phyloP scores from a whole-genome alignment of 2,113 vertebrate species.

The Pelusios castaneus region DNA sequence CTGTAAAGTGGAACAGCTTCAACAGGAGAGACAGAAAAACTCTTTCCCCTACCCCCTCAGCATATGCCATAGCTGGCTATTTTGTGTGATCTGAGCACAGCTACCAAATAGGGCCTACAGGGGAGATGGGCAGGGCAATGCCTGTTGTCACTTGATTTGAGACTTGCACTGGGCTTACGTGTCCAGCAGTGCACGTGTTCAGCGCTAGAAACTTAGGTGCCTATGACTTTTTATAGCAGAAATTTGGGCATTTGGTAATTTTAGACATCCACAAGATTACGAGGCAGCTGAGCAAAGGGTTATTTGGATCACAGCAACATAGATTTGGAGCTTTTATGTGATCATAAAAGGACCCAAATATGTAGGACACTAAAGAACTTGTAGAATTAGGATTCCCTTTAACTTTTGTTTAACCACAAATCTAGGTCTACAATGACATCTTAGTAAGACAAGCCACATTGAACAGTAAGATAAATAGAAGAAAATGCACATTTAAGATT shows the following conservation, averaged over 20 bases:
- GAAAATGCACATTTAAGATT: not conserved
- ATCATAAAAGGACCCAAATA: not conserved
- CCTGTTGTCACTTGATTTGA: not conserved
- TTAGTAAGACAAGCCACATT: not conserved
- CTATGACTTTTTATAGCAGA: not conserved
- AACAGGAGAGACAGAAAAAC: not conserved
- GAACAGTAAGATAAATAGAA: not conserved
- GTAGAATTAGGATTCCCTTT: not conserved
- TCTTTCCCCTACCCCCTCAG: not conserved
- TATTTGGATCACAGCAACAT: not conserved
- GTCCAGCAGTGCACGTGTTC: not conserved
- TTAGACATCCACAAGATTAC: not conserved
- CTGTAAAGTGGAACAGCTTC: not conserved
- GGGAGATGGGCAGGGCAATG: not conserved
- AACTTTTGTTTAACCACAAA: not conserved
- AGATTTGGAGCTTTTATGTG: not conserved
- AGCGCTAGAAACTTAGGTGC: not conserved
- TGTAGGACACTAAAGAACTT: not conserved
- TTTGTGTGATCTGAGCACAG: not conserved
- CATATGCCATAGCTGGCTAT: not conserved
- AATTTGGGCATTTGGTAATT: not conserved
- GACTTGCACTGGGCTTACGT: not conserved
- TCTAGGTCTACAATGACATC: not conserved
- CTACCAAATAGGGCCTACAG: not conserved
- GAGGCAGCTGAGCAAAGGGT: not conserved